Evolutionary conservation across 2,888 invertebrate species (phyloP).

Genomic region (Perithous albicinctus): DNA sequence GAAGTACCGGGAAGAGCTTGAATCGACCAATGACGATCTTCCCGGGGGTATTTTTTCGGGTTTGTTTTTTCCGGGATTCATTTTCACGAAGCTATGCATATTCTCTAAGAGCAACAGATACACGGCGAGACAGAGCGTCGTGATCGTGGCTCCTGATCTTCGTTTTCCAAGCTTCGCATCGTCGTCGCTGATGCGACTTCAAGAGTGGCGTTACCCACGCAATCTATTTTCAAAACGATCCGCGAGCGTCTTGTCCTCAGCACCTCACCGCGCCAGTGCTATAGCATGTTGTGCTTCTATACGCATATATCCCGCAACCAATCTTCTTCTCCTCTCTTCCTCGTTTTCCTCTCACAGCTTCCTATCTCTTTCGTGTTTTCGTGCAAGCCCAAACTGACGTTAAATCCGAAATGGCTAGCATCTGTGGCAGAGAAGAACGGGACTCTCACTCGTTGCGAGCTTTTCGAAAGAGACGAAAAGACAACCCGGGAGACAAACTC

Average conservation of each 20-base stretch:
- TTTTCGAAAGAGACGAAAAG: slow-evolving; percentile 6
- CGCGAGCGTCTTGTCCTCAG: slow-evolving; percentile 52
- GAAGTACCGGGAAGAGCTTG: too few relatives aligned
- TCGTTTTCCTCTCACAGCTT: slow-evolving; percentile 30
- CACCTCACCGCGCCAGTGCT: neutral
- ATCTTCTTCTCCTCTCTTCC: slow-evolving; percentile 8
- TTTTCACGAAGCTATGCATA: neutral
- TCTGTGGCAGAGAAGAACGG: slow-evolving; percentile 28
- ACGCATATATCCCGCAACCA: slow-evolving; percentile 35
- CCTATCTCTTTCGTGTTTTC: slow-evolving; percentile 22
- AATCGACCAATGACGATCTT: too few relatives aligned
- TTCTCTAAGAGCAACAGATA: neutral
- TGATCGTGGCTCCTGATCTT: slow-evolving; percentile 8
- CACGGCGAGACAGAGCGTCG: neutral
- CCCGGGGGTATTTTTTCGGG: too few relatives aligned
- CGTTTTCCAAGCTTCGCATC: slow-evolving; percentile 15
- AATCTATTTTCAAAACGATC: slow-evolving; percentile 73
- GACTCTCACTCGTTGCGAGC: neutral
- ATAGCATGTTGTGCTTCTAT: slow-evolving; percentile 7
- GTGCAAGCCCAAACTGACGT: slow-evolving; percentile 24
- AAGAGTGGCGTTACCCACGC: slow-evolving; percentile 69
- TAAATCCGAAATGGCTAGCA: slow-evolving; percentile 50
- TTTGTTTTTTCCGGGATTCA: too few relatives aligned
- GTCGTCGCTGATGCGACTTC: slow-evolving; percentile 41
- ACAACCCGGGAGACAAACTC: slow-evolving; percentile 29